phyloP scores from a whole-genome alignment of 2,888 invertebrate genomes.

The Steromphala cineraria region DNA sequence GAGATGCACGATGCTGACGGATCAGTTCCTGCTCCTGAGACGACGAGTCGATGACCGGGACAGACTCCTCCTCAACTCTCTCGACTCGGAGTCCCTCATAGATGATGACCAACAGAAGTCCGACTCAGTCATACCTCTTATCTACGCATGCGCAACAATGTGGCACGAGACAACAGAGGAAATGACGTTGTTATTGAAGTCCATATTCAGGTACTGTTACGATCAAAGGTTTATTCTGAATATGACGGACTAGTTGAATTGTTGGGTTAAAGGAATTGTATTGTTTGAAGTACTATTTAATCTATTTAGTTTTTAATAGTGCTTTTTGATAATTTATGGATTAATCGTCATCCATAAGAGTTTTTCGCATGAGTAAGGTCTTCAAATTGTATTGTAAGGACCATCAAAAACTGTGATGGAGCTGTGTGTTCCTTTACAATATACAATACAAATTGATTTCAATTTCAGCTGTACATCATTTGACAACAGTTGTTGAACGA shows the following conservation, averaged over 20 bases:
- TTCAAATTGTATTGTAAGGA: no score
- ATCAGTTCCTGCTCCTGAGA: slow-evolving; percentile 95
- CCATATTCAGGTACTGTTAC: slow-evolving; percentile 66
- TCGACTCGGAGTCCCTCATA: slow-evolving; percentile 35
- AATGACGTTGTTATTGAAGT: slow-evolving; percentile 73
- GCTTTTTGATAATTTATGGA: no score
- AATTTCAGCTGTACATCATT: no score
- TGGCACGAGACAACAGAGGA: slow-evolving; percentile 74
- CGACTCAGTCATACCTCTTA: slow-evolving; percentile 61
- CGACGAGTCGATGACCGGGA: slow-evolving; percentile 89
- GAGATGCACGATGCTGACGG: slow-evolving; percentile 93
- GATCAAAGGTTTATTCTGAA: neutral
- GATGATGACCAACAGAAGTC: slow-evolving; percentile 40
- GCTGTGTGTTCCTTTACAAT: no score
- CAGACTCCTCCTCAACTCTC: slow-evolving; percentile 35
- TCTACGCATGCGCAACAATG: slow-evolving; percentile 74
- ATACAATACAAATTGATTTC: no score
- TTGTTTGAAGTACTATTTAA: neutral
- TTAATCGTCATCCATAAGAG: no score
- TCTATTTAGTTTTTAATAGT: no score
- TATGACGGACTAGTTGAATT: neutral
- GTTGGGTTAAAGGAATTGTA: neutral
- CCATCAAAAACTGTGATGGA: no score
- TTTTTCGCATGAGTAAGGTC: no score
- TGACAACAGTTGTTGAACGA: no score